Evolutionary conservation across 2,888 invertebrate genomes (phyloP).

Genomic region (Macaria liturata): DNA sequence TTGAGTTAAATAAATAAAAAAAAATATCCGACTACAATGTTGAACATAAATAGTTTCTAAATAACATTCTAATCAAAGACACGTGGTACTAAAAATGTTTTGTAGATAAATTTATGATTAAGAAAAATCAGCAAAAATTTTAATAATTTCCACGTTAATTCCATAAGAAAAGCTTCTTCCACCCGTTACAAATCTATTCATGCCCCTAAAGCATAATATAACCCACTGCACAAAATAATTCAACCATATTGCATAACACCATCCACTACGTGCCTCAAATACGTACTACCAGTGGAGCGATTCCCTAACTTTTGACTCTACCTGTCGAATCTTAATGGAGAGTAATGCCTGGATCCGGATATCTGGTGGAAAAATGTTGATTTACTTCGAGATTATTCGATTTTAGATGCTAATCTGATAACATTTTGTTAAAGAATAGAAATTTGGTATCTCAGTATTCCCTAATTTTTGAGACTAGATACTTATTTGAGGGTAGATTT

Average conservation of each 20-base stretch:
- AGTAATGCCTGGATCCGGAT: slow-evolving; percentile 41
- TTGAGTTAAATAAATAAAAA: too few relatives aligned
- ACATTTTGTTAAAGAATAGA: too few relatives aligned
- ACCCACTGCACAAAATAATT: slow-evolving; percentile 21
- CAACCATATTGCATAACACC: slow-evolving; percentile 47
- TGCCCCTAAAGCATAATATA: slow-evolving; percentile 3
- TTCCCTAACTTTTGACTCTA: slow-evolving; percentile 64
- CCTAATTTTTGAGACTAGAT: too few relatives aligned
- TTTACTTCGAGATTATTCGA: not conserved
- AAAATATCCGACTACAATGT: too few relatives aligned
- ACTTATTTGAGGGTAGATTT: too few relatives aligned
- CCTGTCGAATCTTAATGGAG: slow-evolving; percentile 65
- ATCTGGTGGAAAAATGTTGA: slow-evolving; percentile 17
- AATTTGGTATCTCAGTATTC: too few relatives aligned
- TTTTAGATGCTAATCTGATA: too few relatives aligned
- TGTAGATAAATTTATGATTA: not conserved
- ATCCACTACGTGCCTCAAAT: slow-evolving; percentile 61
- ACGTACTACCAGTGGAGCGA: slow-evolving; percentile 46
- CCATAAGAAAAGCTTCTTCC: not conserved
- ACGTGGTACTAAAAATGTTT: too few relatives aligned
- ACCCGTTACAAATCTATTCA: not conserved
- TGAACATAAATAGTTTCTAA: too few relatives aligned
- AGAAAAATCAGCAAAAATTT: not conserved
- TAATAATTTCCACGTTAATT: not conserved
- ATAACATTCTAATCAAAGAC: too few relatives aligned